A percentile compares a stretch with the other conserved stretches of the same genome.
These are phyloP conservation scores for Hartigia nigra DNA, from an alignment of 2,888 invertebrate genomes.

Conservation along the genomic window DNA sequence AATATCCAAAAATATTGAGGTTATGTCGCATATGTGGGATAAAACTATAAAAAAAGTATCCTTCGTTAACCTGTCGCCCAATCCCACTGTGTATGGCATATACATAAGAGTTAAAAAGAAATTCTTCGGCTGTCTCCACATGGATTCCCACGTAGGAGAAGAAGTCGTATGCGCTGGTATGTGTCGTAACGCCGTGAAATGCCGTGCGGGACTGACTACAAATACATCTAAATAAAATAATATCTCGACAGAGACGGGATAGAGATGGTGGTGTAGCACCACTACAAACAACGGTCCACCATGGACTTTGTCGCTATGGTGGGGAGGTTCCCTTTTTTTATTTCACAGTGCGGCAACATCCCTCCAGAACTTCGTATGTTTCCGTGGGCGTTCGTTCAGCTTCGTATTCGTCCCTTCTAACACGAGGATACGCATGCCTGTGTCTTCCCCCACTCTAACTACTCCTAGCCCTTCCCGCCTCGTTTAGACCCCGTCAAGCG, in stretches of 20 bases:
- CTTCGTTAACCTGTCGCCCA: neutral
- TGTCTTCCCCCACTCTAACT: constrained; percentile 1
- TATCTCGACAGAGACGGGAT: neutral
- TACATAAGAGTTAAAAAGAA: neutral
- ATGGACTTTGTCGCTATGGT: constrained; percentile 11
- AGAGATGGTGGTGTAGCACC: neutral
- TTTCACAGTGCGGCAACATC: constrained; percentile 24
- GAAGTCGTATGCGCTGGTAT: neutral
- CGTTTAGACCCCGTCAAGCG: neutral
- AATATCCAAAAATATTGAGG: neutral
- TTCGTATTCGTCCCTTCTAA: constrained; percentile 8
- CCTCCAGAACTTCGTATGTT: constrained; percentile 34
- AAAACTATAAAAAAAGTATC: neutral
- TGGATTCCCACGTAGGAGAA: neutral
- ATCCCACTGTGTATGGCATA: neutral
- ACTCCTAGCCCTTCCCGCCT: neutral
- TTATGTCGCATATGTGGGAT: neutral
- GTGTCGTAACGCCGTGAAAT: neutral
- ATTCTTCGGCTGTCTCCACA: neutral
- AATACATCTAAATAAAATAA: neutral
- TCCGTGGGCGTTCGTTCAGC: constrained; percentile 20
- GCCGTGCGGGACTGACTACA: neutral
- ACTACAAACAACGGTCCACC: neutral
- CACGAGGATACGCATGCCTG: neutral
- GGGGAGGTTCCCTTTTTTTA: constrained; percentile 27